Evolutionary conservation across 2,888 invertebrate genomes (phyloP), one percentile per base, ranked within the genome.

Genomic region (Parthenolecanium corni): DNA sequence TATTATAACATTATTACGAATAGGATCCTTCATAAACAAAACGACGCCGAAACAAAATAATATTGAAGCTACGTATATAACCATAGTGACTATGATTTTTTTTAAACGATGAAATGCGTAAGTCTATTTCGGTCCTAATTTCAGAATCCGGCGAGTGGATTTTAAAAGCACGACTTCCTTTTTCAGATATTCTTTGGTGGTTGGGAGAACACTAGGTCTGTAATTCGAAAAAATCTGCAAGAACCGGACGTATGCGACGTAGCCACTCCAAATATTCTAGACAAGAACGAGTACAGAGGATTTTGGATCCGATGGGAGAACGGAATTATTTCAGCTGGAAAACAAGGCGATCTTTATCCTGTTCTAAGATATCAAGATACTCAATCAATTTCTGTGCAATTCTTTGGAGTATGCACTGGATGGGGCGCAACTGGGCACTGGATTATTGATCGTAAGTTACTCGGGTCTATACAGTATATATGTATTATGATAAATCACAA

Each of bases 241-340:
- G 82, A 88, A 73, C 87, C 89, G 3, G 87, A 88, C 57, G 82
- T 81, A 67, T 81, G 79, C 12, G 82, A 84, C 72, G 78, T 77
- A 4, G 80, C 82, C 31, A 89, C 89, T 0, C 86, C 85, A 0
- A 80, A 78, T 64, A 82, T 89, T 68, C 74, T 91, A 67, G 82
- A 79, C 71, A 80, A 75, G 6, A 82, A 83, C 42, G 88, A 89
- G 73, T 85, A 79, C 75, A 83, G 86, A 57, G 85, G 86, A 20
- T 91, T 91, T 76, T 90, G 90, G 89, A 76, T 89, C 52, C 82
- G 86, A 69, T 89, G 85, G 85, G 80, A 81, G 68, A 78, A 82
- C 68, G 73, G 72, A 44, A 67, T 66, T 42, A 74, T 85, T 65
- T 82, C 82, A 9, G 84, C 83, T 12, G 86, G 86, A n/a, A 80